These are phyloP conservation scores for Arion vulgaris DNA, from an alignment of 1,140 invertebrate species.

Conservation along the genomic window DNA sequence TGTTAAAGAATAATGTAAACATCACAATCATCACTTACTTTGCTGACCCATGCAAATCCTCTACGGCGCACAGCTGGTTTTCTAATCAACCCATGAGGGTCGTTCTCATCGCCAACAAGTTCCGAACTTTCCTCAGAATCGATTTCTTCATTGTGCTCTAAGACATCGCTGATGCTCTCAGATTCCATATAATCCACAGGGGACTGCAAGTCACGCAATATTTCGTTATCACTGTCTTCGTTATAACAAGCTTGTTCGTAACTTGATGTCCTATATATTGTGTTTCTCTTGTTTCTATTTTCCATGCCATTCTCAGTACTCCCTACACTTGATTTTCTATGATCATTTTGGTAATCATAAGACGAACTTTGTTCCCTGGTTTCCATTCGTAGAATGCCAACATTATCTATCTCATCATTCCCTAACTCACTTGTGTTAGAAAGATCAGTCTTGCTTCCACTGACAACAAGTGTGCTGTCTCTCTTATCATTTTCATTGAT, in stretches of 20 bases:
- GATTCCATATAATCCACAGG: neutral
- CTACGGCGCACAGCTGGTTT: conserved; percentile 23
- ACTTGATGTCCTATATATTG: neutral
- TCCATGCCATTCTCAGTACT: too few relatives aligned
- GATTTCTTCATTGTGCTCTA: neutral
- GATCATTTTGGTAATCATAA: neutral
- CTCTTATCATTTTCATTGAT: neutral
- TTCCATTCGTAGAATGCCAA: neutral
- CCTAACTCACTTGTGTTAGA: neutral
- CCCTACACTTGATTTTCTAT: neutral
- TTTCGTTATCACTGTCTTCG: neutral
- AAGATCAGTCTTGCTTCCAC: neutral
- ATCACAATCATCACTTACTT: neutral
- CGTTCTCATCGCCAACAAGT: neutral
- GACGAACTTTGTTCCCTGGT: neutral
- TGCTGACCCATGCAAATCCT: conserved; percentile 18
- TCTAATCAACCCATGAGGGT: neutral
- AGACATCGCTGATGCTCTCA: neutral
- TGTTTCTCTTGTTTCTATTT: neutral
- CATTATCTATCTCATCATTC: neutral
- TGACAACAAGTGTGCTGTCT: neutral
- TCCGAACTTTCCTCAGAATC: neutral
- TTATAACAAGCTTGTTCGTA: neutral
- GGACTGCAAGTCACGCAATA: neutral
- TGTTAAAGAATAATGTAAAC: neutral